phyloP scores from a whole-genome alignment of 1,140 invertebrate genomes.

The Spodoptera frugiperda region DNA sequence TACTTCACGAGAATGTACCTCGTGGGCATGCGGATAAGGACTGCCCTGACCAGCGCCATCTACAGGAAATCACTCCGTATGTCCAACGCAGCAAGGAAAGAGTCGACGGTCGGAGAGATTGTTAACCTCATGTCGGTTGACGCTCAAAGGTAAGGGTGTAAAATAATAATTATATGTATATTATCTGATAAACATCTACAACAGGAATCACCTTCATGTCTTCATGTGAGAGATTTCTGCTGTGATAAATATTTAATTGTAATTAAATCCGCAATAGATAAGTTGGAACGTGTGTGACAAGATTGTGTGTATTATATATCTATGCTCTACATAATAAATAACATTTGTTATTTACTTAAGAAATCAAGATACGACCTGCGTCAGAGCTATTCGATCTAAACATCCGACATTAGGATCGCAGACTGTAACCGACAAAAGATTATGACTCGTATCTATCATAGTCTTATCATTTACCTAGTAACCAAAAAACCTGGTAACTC shows the following conservation, averaged over 20 bases:
- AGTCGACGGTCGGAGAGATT: conserved; percentile 96
- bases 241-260: too few species aligned
- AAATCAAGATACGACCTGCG: neutral
- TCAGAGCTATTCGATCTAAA: conserved; percentile 9
- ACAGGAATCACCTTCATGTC: too few species aligned
- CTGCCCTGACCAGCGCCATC: conserved; percentile 96
- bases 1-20: conserved; percentile 97
- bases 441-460: neutral
- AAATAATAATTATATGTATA: neutral
- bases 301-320: too few species aligned
- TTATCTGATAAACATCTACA: neutral
- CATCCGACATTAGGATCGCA: conserved; percentile 13
- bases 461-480: conserved; percentile 9
- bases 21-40: conserved; percentile 96
- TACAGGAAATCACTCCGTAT: conserved; percentile 95
- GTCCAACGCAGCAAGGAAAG: conserved; percentile 92
- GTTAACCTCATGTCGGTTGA: conserved; percentile 98
- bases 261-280: too few species aligned
- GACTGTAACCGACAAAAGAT: neutral
- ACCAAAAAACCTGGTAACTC: neutral
- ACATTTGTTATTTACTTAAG: conserved; percentile 6
- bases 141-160: conserved; percentile 86
- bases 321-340: too few species aligned
- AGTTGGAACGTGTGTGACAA: too few species aligned
- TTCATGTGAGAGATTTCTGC: too few species aligned